Base-by-base conservation (phyloP, 1,140 invertebrate genomes). In the Ylistrum balloti region DNA sequence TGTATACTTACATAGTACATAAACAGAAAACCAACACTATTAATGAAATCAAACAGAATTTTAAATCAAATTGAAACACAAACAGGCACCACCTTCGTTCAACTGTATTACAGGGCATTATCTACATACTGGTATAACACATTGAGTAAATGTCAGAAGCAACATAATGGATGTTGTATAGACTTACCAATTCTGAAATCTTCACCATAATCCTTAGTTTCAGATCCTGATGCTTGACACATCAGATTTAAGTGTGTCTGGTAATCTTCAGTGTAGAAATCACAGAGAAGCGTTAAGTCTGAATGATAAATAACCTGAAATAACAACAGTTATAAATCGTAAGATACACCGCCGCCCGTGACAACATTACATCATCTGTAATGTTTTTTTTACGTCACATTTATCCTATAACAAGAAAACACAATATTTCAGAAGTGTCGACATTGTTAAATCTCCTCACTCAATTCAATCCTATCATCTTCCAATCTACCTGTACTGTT, bases 11-110 rank as follows among this genome's bases (percentile, higher is more conserved):
- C n/a, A 74, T n/a, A 5, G 2, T n/a, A 28, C 28, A 74, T 74
- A 74, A 74, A 74, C 22, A 74, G 56, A 7, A 74, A 17, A 74
- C 28, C 56, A 74, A 74, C 56, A 28, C n/a, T 28, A 20, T 56
- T 74, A 74, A 74, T 11, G 56, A 74, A 74, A 74, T 74, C 56
- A 74, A 74, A 74, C 56, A 74, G 56, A 74, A 74, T 74, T 74
- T 74, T 28, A 22, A 74, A 74, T 74, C 56, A 74, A 74, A 74
- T 74, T 74, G 28, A n/a, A n/a, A 11, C 15, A 74, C 56, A 74
- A 28, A 28, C 56, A 74, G n/a, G 56, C 56, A 28, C 9, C 56
- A 74, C 22, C 56, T 74, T 38, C 13, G 5, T 38, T 38, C 3
- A n/a, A n/a, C 7, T 1, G 56, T 74, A 74, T n/a, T 11, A 74